Percentiles rank a stretch among this genome's conserved stretches.
These are phyloP conservation scores for Murina feae DNA, from an alignment of 2,113 vertebrate species.

Conservation along the genomic window DNA sequence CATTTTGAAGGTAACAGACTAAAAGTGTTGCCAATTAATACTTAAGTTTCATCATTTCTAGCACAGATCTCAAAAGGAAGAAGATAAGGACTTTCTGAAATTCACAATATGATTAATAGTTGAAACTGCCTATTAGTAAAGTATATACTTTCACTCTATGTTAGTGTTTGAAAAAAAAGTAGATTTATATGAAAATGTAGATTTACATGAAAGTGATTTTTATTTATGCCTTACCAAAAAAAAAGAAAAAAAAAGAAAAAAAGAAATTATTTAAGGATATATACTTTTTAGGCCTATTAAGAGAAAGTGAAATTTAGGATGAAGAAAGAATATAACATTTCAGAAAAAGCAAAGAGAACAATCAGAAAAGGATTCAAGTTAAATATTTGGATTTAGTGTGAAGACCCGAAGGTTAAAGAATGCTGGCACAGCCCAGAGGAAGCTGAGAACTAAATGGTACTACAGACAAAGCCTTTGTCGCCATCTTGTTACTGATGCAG, in stretches of 20 bases:
- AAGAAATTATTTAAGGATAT: not conserved
- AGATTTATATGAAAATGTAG: too few relatives aligned
- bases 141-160: not conserved
- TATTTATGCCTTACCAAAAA: not conserved
- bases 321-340: not conserved
- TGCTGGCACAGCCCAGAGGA: not conserved
- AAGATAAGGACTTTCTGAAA: not conserved
- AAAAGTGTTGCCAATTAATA: not conserved
- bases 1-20: constrained; percentile 27
- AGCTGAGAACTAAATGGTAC: not conserved
- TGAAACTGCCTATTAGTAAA: not conserved
- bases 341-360: not conserved
- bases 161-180: constrained; percentile 35
- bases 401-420: not conserved
- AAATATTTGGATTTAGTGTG: not conserved
- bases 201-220: constrained; percentile 23
- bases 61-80: not conserved
- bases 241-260: not conserved
- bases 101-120: not conserved
- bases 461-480: not conserved
- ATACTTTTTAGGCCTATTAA: not conserved
- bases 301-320: not conserved
- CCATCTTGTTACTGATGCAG: not conserved
- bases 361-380: not conserved
- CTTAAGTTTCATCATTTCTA: not conserved